Evolutionary conservation across 2,888 invertebrate species (phyloP), one percentile per base, ranked within the genome.

Genomic region (Cepaea hortensis): DNA sequence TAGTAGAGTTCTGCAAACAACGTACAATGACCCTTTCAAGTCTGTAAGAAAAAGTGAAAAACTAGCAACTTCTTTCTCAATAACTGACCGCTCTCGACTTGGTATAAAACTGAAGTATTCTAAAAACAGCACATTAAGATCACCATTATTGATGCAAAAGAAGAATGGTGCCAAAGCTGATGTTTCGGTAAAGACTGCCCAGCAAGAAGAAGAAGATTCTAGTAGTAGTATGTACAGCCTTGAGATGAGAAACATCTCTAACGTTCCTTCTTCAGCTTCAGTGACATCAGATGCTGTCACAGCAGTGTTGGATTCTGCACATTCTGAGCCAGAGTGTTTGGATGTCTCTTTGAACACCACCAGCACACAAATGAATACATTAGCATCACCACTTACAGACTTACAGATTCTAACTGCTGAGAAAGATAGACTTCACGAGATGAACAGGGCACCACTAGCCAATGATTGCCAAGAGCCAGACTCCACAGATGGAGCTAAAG

Each of bases 11-110:
- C 79, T 85, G 4, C 68, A 80, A 80, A 61, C 85, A 35, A 48
- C 80, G 55, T 80, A 55, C 55, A 85, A 80, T 80, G 85, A 85
- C 61, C 85, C 85, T 1, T 85, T 85, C 72, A 80, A 80, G 65
- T 48, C 23, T 79, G 55, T 70, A 35, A 72, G 80, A 15, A 68
- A 80, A 48, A 80, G 55, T 23, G 55, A 48, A 68, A 48, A 50
- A 61, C 46, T 6, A 23, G 46, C 35, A 18, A 46, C 0, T 6
- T 65, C n/a, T 55, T 76, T 46, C 15, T 62, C 48, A 15, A 15
- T 15, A 18, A 46, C 62, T 46, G 46, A 46, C 76, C 46, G 11
- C 13, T 76, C 75, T 13, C n/a, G 20, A 15, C 76, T 84, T 46
- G 84, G 84, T n/a, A 84, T 84, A n/a, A 72, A 23, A 20, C 73